phyloP scores from a whole-genome alignment of 2,888 invertebrate genomes.

The Brachylomia viminalis region DNA sequence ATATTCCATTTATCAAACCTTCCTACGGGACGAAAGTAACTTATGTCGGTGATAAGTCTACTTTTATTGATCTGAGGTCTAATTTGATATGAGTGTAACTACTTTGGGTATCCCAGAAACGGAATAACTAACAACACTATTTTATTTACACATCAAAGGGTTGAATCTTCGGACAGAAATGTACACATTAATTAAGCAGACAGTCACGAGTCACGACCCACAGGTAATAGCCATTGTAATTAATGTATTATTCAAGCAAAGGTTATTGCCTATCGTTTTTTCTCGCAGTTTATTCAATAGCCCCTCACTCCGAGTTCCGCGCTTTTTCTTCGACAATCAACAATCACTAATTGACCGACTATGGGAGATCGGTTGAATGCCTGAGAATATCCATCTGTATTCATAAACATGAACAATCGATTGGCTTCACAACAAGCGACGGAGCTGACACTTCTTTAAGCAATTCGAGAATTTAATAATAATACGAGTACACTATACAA shows the following conservation, averaged over 20 bases:
- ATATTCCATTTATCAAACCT: too few relatives aligned
- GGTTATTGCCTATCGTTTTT: conserved; percentile 56
- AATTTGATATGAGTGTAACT: too few relatives aligned
- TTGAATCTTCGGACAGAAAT: neutral
- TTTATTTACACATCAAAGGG: too few relatives aligned
- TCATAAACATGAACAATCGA: conserved; percentile 40
- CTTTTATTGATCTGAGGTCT: too few relatives aligned
- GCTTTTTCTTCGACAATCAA: conserved; percentile 54
- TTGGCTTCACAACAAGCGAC: conserved; percentile 25
- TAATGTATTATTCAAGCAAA: conserved; percentile 54
- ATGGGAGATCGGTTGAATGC: conserved; percentile 58
- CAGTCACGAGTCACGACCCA: conserved; percentile 44
- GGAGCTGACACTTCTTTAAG: conserved; percentile 18
- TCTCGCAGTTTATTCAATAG: conserved; percentile 40
- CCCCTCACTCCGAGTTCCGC: conserved; percentile 23
- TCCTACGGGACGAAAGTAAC: too few relatives aligned
- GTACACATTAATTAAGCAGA: neutral
- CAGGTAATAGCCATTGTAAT: conserved; percentile 12
- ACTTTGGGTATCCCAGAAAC: too few relatives aligned
- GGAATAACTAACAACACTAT: too few relatives aligned
- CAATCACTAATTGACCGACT: conserved; percentile 62
- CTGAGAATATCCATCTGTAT: conserved; percentile 53
- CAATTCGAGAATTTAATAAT: conserved; percentile 2
- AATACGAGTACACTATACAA: neutral
- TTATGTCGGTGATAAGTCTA: too few relatives aligned